Percentiles rank a stretch among this genome's conserved stretches.
Conservation (phyloP, 2,888 invertebrate species). For the Boloria euphrosyne region DNA sequence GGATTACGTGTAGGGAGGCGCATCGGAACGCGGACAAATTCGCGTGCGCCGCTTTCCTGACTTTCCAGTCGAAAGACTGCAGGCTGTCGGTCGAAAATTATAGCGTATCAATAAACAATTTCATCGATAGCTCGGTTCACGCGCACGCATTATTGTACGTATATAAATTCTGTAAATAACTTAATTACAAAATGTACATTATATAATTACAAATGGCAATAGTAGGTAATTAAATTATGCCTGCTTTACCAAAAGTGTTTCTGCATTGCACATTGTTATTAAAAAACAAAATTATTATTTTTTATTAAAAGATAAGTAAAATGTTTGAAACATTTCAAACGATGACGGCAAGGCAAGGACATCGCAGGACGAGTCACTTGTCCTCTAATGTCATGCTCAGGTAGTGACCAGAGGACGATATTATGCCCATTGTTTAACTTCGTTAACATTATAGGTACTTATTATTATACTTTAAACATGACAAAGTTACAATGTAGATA, state of each 20-base stretch:
- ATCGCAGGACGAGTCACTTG: conserved; percentile 70
- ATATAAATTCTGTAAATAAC: conserved; percentile 5
- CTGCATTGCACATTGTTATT: background rate
- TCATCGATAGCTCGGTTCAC: conserved; percentile 24
- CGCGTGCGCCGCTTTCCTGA: conserved; percentile 69
- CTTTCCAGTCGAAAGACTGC: conserved; percentile 62
- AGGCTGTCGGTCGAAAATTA: conserved; percentile 46
- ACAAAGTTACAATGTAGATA: conserved; percentile 63
- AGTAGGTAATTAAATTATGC: no score
- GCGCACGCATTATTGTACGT: conserved; percentile 15
- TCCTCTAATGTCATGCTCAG: conserved; percentile 78
- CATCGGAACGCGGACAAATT: conserved; percentile 68
- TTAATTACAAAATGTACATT: background rate
- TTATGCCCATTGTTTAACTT: conserved; percentile 80
- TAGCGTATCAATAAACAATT: conserved; percentile 34
- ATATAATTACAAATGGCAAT: conserved; percentile 1
- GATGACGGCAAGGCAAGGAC: conserved; percentile 66
- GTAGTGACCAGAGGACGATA: conserved; percentile 77
- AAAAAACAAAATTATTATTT: conserved; percentile 6
- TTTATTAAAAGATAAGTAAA: conserved; percentile 42
- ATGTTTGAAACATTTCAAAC: conserved; percentile 55
- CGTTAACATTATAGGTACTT: conserved; percentile 71
- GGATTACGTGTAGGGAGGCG: conserved; percentile 52
- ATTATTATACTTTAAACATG: conserved; percentile 71
- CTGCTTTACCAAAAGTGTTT: background rate